phyloP scores from a whole-genome alignment of 1,140 invertebrate species.

The Chrysomallon squamiferum region DNA sequence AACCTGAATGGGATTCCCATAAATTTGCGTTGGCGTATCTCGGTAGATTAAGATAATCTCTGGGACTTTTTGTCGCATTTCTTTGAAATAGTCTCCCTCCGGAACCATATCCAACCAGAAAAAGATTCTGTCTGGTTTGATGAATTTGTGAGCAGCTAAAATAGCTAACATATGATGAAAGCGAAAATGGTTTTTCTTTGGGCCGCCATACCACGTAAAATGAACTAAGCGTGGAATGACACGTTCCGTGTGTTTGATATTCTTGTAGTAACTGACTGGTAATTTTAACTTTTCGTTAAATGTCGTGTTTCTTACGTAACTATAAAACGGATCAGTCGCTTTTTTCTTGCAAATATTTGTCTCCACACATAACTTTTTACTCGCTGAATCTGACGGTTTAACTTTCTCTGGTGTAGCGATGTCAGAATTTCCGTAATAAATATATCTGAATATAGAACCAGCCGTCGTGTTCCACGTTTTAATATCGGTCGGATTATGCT shows the following conservation, averaged over 20 bases:
- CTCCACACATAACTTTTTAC: background rate
- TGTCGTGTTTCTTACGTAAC: background rate
- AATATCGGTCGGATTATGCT: constrained; percentile 1
- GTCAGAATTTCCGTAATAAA: background rate
- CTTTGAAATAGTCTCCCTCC: background rate
- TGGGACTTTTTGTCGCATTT: background rate
- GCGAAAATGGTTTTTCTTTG: background rate
- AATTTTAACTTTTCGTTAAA: background rate
- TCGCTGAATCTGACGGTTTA: no score
- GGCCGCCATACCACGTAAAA: constrained; percentile 5
- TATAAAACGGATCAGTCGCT: background rate
- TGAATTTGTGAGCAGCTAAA: constrained; percentile 4
- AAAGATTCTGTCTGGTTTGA: background rate
- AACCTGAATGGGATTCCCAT: background rate
- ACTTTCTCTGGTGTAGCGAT: no score
- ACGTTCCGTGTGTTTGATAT: background rate
- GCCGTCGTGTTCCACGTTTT: background rate
- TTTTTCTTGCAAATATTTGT: background rate
- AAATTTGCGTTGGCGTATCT: background rate
- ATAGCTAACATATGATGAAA: background rate
- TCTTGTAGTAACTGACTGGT: background rate
- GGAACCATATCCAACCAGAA: constrained; percentile 3
- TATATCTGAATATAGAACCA: background rate
- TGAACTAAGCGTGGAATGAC: constrained; percentile 1
- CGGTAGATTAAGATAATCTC: background rate